Evolutionary conservation across 2,888 invertebrate genomes (phyloP).

Genomic region (Serripes groenlandicus): DNA sequence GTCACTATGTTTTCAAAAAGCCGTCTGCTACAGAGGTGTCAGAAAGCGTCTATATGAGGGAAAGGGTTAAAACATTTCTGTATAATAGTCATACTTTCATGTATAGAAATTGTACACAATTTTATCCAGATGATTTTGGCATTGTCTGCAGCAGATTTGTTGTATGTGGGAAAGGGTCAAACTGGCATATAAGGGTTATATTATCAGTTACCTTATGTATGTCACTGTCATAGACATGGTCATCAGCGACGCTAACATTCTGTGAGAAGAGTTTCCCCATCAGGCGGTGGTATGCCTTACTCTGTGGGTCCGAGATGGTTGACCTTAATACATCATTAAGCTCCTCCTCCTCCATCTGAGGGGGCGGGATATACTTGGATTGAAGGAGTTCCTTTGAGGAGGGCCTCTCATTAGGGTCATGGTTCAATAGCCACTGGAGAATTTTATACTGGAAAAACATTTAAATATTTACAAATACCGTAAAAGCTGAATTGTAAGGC

Average conservation of each 20-base stretch:
- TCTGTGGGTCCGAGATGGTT: slow-evolving; percentile 93
- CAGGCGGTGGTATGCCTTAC: slow-evolving; percentile 91
- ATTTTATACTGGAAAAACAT: slow-evolving; percentile 77
- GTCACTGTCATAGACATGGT: slow-evolving; percentile 93
- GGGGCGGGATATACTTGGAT: slow-evolving; percentile 94
- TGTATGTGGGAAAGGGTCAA: not conserved
- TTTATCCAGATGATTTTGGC: not conserved
- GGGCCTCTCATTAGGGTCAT: slow-evolving; percentile 94
- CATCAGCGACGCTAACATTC: slow-evolving; percentile 90
- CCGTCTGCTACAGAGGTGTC: too few species aligned
- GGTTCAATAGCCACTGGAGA: slow-evolving; percentile 92
- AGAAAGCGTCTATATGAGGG: too few species aligned
- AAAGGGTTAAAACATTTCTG: too few species aligned
- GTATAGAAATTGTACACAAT: too few species aligned
- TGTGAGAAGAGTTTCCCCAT: slow-evolving; percentile 87
- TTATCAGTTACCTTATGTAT: slow-evolving; percentile 78
- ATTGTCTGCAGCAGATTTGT: not conserved
- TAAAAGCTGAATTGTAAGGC: too few species aligned
- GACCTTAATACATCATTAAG: slow-evolving; percentile 92
- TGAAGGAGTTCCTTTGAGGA: slow-evolving; percentile 94
- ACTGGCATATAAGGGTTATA: not conserved
- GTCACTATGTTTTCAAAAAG: too few species aligned
- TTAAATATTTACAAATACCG: not conserved
- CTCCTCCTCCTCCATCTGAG: slow-evolving; percentile 93
- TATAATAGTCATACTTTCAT: too few species aligned